These are phyloP conservation scores for Xiphophorus maculatus DNA, from an alignment of 2,113 vertebrate genomes.

Conservation along the genomic window DNA sequence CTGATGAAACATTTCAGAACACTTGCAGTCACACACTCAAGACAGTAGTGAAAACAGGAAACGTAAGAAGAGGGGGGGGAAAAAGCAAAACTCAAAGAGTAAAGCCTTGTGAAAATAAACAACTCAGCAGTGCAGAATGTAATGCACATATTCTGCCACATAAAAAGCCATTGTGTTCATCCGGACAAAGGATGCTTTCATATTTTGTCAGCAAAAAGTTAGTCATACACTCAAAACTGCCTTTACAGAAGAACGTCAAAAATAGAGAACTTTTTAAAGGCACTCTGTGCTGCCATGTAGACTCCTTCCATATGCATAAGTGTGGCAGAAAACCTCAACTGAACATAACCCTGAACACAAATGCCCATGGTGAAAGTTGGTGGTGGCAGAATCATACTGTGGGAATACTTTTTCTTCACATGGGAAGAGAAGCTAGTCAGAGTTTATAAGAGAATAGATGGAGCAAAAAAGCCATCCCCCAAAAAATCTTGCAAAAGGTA, in stretches of 20 bases:
- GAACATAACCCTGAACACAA: background rate
- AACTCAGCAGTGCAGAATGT: background rate
- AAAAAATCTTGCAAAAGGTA: background rate
- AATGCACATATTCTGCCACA: background rate
- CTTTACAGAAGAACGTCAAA: background rate
- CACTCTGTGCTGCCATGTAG: background rate
- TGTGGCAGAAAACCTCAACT: background rate
- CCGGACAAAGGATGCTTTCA: background rate
- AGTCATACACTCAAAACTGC: background rate
- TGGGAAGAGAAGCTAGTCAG: background rate
- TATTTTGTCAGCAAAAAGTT: background rate
- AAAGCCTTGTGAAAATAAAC: background rate
- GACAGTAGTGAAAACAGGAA: background rate
- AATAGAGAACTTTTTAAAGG: background rate
- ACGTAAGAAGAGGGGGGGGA: background rate
- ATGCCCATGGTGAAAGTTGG: background rate
- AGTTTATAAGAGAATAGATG: background rate
- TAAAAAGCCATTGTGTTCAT: background rate
- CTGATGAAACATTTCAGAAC: background rate
- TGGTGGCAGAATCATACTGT: background rate
- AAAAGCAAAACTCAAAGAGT: background rate
- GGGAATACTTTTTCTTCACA: background rate
- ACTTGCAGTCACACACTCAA: too few relatives aligned
- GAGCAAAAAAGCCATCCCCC: background rate
- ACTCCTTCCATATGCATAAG: background rate